phyloP scores from a whole-genome alignment of 2,113 vertebrate species.

The Pteropus alecto region DNA sequence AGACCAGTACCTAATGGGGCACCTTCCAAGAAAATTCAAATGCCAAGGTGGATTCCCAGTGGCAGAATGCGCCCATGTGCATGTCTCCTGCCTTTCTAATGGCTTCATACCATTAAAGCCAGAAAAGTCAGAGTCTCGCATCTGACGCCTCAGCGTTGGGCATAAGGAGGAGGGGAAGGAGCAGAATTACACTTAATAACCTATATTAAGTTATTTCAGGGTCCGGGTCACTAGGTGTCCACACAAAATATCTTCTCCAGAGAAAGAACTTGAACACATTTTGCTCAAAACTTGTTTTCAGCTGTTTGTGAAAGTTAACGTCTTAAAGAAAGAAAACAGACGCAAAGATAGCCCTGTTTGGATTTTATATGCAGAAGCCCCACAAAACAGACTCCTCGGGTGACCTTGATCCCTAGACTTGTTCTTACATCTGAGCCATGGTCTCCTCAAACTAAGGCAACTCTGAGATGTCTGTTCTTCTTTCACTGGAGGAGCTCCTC shows the following conservation, averaged over 20 bases:
- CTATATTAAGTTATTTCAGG: constrained; percentile 58
- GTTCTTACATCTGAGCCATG: background rate
- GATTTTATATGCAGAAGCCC: background rate
- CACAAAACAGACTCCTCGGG: background rate
- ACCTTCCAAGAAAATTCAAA: background rate
- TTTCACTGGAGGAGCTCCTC: background rate
- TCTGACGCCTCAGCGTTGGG: background rate
- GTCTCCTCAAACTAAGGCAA: background rate
- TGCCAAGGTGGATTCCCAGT: background rate
- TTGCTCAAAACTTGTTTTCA: constrained; percentile 2
- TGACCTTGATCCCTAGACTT: background rate
- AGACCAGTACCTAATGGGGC: background rate
- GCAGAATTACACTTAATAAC: background rate
- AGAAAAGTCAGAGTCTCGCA: background rate
- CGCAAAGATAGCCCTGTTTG: background rate
- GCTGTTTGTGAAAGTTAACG: constrained; percentile 2
- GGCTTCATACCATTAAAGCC: background rate
- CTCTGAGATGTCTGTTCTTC: background rate
- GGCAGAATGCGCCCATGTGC: background rate
- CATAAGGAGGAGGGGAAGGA: constrained; percentile 5
- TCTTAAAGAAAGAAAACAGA: constrained; percentile 36
- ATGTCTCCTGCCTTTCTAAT: background rate
- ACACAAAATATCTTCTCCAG: constrained; percentile 52
- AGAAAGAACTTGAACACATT: constrained; percentile 27
- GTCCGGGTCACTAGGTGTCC: constrained; percentile 61